A percentile compares a stretch with the other conserved stretches of the same genome.
Conservation (phyloP, 2,888 invertebrate species). For the Hyles lineata region DNA sequence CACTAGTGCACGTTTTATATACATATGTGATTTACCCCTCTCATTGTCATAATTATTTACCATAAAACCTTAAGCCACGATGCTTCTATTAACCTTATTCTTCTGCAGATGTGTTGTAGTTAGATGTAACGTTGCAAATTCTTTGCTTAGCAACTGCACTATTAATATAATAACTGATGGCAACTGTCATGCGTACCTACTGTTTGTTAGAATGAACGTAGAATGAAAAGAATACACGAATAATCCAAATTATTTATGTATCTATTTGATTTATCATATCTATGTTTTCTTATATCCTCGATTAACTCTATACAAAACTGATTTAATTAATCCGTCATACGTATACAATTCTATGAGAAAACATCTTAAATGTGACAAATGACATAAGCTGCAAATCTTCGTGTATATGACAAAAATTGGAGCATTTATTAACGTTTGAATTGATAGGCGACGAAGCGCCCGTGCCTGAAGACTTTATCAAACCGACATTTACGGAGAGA, state of each 20-base stretch:
- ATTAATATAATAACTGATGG: conserved; percentile 67
- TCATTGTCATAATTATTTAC: conserved; percentile 48
- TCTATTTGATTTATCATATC: conserved; percentile 61
- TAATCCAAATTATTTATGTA: conserved; percentile 63
- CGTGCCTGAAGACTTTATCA: conserved; percentile 96
- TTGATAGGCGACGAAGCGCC: conserved; percentile 96
- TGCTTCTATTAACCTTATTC: conserved; percentile 63
- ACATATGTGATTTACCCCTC: conserved; percentile 42
- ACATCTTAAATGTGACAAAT: conserved; percentile 77
- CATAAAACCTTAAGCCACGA: conserved; percentile 53
- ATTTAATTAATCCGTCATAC: conserved; percentile 50
- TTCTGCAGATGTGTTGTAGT: conserved; percentile 59
- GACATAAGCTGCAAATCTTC: conserved; percentile 66
- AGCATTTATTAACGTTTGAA: conserved; percentile 59
- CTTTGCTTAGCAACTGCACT: conserved; percentile 77
- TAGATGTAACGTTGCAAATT: conserved; percentile 61
- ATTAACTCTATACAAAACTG: conserved; percentile 72
- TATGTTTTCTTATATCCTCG: conserved; percentile 69
- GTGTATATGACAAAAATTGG: conserved; percentile 49
- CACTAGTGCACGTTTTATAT: conserved; percentile 44
- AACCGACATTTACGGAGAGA: conserved; percentile 99
- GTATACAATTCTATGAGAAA: conserved; percentile 74
- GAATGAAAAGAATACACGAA: conserved; percentile 57
- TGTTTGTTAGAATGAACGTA: conserved; percentile 66
- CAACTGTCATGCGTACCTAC: conserved; percentile 85